Conservation (phyloP, 2,113 vertebrate genomes). For the Pachycephala philippinensis region DNA sequence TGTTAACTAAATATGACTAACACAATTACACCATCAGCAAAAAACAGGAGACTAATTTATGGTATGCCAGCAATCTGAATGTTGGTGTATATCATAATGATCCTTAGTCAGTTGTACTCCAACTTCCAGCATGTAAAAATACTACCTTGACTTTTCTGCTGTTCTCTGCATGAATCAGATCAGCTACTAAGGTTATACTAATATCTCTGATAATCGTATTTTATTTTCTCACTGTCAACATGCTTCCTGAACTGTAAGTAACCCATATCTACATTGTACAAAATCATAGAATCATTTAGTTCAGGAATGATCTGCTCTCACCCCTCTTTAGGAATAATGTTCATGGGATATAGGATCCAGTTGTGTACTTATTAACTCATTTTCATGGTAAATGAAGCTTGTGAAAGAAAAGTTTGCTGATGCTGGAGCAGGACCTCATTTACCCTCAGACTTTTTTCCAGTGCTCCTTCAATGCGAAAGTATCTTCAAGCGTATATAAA, state of each 20-base stretch:
- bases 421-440: neutral
- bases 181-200: neutral
- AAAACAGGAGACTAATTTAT: neutral
- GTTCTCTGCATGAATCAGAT: neutral
- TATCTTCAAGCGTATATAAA: neutral
- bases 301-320: neutral
- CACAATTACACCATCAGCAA: neutral
- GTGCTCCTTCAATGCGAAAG: neutral
- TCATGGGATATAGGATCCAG: neutral
- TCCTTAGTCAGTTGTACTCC: neutral
- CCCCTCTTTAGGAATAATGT: neutral
- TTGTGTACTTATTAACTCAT: neutral
- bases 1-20: neutral
- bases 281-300: neutral
- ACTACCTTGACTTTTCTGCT: neutral
- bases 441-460: neutral
- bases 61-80: neutral
- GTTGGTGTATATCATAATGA: neutral
- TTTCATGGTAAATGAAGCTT: neutral
- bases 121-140: neutral
- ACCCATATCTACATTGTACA: neutral
- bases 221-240: neutral
- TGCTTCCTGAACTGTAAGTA: neutral
- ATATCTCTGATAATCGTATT: neutral
- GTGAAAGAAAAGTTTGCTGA: neutral